phyloP scores from a whole-genome alignment of 2,888 invertebrate genomes.

The Strigamia maritima region DNA sequence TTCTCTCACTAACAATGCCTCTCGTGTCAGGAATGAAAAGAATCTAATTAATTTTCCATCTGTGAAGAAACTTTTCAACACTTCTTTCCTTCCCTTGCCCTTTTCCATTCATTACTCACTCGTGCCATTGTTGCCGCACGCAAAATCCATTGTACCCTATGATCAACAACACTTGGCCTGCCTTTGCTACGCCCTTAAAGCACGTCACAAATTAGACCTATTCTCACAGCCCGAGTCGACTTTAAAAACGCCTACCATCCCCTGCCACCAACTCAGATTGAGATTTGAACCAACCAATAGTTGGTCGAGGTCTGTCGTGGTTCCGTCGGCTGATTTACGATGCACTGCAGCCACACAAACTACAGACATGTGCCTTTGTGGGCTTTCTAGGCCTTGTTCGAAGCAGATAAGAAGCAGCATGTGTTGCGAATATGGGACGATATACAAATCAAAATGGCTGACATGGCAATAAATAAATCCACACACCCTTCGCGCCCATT shows the following conservation, averaged over 20 bases:
- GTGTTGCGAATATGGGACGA: conserved; percentile 13
- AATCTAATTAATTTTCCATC: conserved; percentile 20
- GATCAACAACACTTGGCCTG: conserved; percentile 16
- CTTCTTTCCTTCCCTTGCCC: neutral
- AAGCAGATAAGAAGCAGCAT: conserved; percentile 18
- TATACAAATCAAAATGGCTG: conserved; percentile 23
- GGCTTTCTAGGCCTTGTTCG: conserved; percentile 12
- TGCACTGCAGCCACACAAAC: conserved; percentile 9
- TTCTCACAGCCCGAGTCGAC: neutral
- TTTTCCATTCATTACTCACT: conserved; percentile 21
- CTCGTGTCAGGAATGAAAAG: conserved; percentile 16
- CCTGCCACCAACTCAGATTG: neutral
- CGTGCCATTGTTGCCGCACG: neutral
- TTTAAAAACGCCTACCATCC: neutral
- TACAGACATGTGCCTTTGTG: conserved; percentile 23
- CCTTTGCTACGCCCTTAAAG: neutral
- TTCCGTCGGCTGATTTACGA: conserved; percentile 5
- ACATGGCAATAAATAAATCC: neutral
- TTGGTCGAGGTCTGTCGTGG: neutral
- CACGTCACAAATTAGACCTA: conserved; percentile 18
- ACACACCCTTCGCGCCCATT: neutral
- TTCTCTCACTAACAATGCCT: conserved; percentile 1
- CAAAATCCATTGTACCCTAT: conserved; percentile 20
- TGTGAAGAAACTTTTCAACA: neutral
- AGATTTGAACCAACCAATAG: conserved; percentile 13